Evolutionary conservation across 2,797 vertebrate species (phyloP).

Genomic region (Notolabrus celidotus): DNA sequence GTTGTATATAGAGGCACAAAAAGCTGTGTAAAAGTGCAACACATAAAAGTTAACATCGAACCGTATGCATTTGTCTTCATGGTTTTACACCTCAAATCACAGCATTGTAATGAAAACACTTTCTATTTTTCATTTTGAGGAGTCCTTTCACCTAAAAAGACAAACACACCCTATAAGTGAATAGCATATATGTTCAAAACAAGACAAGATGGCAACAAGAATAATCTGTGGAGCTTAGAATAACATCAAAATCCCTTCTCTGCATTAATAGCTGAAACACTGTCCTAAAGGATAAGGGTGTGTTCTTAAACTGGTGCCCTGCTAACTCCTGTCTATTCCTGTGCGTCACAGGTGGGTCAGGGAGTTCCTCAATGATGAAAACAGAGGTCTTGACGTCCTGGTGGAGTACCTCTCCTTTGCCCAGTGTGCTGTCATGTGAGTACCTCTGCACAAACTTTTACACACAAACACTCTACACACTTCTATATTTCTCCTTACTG

Average conservation of each 20-base stretch:
- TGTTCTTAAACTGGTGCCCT: conserved; percentile 45
- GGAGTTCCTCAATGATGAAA: conserved; percentile 97
- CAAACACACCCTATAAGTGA: background rate
- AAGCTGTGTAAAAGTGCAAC: background rate
- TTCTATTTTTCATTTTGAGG: background rate
- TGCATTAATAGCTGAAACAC: background rate
- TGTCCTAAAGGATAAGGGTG: conserved; percentile 38
- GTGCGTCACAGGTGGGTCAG: conserved; percentile 92
- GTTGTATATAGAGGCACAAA: background rate
- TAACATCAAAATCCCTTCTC: background rate
- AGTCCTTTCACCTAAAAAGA: background rate
- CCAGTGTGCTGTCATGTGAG: conserved; percentile 97
- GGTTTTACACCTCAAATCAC: background rate
- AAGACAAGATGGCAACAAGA: background rate
- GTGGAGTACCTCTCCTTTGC: conserved; percentile 98
- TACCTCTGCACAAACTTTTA: conserved; percentile 51
- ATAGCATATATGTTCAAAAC: background rate
- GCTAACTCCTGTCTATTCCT: conserved; percentile 52
- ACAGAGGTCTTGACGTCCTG: conserved; percentile 95
- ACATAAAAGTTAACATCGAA: background rate
- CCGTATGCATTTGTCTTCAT: background rate
- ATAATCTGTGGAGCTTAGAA: background rate
- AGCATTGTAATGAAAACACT: too few relatives aligned
- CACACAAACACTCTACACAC: conserved; percentile 12
- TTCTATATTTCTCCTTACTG: background rate